phyloP scores from a whole-genome alignment of 1,140 invertebrate species.

The Bombus affinis region DNA sequence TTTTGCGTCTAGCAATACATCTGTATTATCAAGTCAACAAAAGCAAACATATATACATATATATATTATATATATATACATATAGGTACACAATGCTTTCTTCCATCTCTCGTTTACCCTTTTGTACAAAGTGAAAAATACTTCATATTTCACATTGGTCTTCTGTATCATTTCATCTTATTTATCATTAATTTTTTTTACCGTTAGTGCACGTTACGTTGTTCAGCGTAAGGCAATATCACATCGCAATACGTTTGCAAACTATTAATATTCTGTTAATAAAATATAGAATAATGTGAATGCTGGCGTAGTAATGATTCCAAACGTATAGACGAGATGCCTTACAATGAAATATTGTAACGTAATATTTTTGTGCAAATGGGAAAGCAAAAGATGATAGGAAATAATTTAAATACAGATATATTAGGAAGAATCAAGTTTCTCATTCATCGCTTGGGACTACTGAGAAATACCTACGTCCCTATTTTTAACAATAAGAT shows the following conservation, averaged over 20 bases:
- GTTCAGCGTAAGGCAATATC: slow-evolving; percentile 16
- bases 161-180: slow-evolving; percentile 57
- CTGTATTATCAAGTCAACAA: slow-evolving; percentile 58
- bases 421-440: slow-evolving; percentile 53
- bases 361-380: slow-evolving; percentile 61
- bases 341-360: slow-evolving; percentile 27
- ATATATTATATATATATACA: slow-evolving; percentile 52
- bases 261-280: neutral
- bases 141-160: slow-evolving; percentile 60
- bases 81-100: slow-evolving; percentile 55
- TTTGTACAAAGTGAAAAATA: slow-evolving; percentile 67
- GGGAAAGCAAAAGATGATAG: slow-evolving; percentile 57
- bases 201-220: slow-evolving; percentile 24
- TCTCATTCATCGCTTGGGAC: slow-evolving; percentile 44
- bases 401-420: slow-evolving; percentile 59
- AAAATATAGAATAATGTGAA: neutral
- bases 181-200: slow-evolving; percentile 64
- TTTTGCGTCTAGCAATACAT: slow-evolving; percentile 63
- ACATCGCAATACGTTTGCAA: slow-evolving; percentile 26
- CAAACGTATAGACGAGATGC: slow-evolving; percentile 21
- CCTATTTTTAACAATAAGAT: slow-evolving; percentile 73
- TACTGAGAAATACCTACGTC: slow-evolving; percentile 49
- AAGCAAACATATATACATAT: slow-evolving; percentile 55
- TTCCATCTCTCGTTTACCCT: slow-evolving; percentile 61
- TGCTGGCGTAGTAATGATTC: neutral